A percentile compares a stretch with the other conserved stretches of the same genome.
Evolutionary conservation across 2,888 invertebrate species (phyloP).

Genomic region (Bellardia pandia): DNA sequence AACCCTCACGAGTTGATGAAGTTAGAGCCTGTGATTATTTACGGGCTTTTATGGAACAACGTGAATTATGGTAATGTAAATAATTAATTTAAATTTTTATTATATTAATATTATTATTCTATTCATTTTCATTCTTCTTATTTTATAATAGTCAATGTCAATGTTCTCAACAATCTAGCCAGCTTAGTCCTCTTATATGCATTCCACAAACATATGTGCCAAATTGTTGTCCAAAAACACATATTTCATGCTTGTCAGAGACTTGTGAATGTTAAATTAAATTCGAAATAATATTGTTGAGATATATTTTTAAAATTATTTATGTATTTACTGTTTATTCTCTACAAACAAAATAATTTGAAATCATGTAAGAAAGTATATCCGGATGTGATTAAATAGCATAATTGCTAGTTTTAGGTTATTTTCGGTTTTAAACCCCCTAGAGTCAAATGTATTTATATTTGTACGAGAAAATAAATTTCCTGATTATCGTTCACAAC

Average conservation of each 20-base stretch:
- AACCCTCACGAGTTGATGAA: conserved; percentile 74
- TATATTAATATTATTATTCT: not conserved
- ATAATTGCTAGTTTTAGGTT: too few relatives aligned
- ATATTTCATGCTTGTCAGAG: not conserved
- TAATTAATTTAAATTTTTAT: not conserved
- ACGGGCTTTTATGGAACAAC: conserved; percentile 78
- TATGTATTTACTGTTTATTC: too few relatives aligned
- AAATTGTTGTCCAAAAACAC: not conserved
- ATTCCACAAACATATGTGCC: not conserved
- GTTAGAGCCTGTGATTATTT: conserved; percentile 77
- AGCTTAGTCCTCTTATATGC: not conserved
- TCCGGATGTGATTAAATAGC: too few relatives aligned
- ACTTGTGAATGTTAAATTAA: not conserved
- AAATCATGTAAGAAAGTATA: too few relatives aligned
- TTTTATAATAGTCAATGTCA: not conserved
- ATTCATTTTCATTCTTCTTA: not conserved
- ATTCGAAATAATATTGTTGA: not conserved
- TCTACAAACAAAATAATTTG: too few relatives aligned
- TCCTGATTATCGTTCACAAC: too few relatives aligned
- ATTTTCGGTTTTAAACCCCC: too few relatives aligned
- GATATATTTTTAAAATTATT: too few relatives aligned
- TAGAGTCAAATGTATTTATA: too few relatives aligned
- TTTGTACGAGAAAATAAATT: too few relatives aligned
- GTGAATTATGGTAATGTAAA: conserved; percentile 75
- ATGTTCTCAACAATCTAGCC: not conserved